Evolutionary conservation across 2,113 vertebrate species (phyloP).

Genomic region (Pollimyrus isidori): DNA sequence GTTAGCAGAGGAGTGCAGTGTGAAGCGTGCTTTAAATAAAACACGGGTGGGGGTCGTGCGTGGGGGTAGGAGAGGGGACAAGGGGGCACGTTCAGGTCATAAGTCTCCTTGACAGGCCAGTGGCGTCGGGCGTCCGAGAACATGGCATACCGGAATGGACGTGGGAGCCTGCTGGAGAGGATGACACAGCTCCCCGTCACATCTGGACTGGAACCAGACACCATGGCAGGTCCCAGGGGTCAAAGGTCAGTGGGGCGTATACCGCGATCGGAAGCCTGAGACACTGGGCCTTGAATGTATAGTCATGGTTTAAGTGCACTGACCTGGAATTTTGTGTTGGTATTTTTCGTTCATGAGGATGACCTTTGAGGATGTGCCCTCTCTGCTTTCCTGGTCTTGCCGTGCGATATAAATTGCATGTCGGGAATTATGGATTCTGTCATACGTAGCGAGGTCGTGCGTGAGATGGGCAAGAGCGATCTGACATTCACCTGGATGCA

Average conservation of each 20-base stretch:
- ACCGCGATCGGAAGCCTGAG: not conserved
- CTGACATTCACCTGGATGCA: not conserved
- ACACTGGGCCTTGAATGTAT: not conserved
- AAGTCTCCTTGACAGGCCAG: conserved; percentile 3
- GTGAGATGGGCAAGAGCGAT: not conserved
- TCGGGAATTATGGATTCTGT: not conserved
- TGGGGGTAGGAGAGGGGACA: not conserved
- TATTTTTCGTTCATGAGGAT: not conserved
- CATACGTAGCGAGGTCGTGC: not conserved
- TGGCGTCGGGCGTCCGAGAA: not conserved
- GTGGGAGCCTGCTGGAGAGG: not conserved
- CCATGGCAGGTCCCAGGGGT: not conserved
- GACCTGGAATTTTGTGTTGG: not conserved
- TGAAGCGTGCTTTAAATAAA: conserved; percentile 4
- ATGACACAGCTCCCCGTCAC: not conserved
- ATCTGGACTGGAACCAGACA: conserved; percentile 12
- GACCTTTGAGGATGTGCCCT: not conserved
- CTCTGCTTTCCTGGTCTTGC: not conserved
- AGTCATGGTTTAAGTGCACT: not conserved
- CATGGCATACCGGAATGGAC: conserved; percentile 9
- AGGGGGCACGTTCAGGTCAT: not conserved
- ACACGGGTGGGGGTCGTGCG: not conserved
- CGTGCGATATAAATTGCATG: not conserved
- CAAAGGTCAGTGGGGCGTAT: not conserved
- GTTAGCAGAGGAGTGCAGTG: not conserved